Evolutionary conservation across 23 tunicate genomes (phyloP), one percentile per base, ranked within the genome.

Genomic region (Styela clava): DNA sequence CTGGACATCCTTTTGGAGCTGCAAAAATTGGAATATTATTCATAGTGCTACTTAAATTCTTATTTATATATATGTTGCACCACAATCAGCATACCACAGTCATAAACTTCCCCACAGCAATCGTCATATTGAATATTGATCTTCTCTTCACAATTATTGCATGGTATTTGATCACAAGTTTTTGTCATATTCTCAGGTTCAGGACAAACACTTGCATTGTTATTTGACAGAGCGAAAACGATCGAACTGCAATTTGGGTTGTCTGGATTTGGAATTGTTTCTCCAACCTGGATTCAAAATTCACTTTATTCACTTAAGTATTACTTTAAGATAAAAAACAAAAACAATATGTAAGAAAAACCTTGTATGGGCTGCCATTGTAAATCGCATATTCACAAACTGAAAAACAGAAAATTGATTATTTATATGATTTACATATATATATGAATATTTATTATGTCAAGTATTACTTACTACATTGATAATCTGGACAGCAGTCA

Each of bases 211-310:
- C n/a, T 32, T 25, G n/a, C n/a, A 22, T 73, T n/a, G 25, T 30
- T 30, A 63, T 80, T 61, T 0, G 35, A 52, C 71, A 26, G 19
- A 16, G 35, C 61, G 23, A 80, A n/a, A 16, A 31, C 33, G 7
- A 80, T 68, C 64, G 5, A 32, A 35, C 33, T 63, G 84, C 84
- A 80, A 2, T 78, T 32, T 33, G 82, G 82, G 52, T 78, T 62
- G 20, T 52, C 35, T 20, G 82, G 82, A 62, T 78, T 63, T 16
- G 62, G 65, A 19, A 37, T 37, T 24, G 62, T 62, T 20, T 78
- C 62, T 44, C 82, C 82, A 26, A 78, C 68, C 82, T 78, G 33
- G 37, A 74, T 35, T n/a, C n/a, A n/a, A n/a, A n/a, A n/a, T n/a
- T n/a, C n/a, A n/a, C n/a, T n/a, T n/a, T n/a, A n/a, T n/a, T n/a